Base-by-base conservation (phyloP, 2,113 vertebrate species). In the Python bivittatus region DNA sequence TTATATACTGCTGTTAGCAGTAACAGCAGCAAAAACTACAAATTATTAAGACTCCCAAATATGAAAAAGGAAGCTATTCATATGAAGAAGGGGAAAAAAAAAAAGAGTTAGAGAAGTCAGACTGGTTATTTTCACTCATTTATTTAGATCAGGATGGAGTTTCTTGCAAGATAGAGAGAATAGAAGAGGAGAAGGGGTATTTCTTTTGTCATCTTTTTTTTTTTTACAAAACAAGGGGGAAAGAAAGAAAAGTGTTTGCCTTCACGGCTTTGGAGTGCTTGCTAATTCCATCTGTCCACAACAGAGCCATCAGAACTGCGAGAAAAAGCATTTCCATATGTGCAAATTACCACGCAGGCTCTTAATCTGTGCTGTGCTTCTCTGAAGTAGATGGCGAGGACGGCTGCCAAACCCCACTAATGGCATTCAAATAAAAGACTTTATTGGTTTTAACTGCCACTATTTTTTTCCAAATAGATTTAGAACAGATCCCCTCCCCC, bases 201-300 rank as follows among this genome's bases (percentile, higher is more conserved):
- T 91, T 93, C 91, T 94, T 94, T 92, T 95, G 72, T 92, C 91
- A 89, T 89, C 56, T 61, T 91, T 79, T 95, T 97, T 61, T 91
- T 79, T 95, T 97, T 97, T 96, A 97, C 97, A n/a, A 10, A 25
- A 56, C 11, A 79, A 48, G 72, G 17, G 72, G 72, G 72, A 0
- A 1, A 79, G 72, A 91, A 91, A 91, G 88, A 92, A 95, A 98
- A 98, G 98, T 99, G 98, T 99, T 99, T 99, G 98, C 98, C 98
- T 99, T 99, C 98, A 98, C 98, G 98, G 98, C 98, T 99, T 99
- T 97, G 98, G 98, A 98, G 98, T 97, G 97, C 98, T 98, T 97
- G 97, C 98, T 98, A 98, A 99, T 99, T 99, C 99, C 99, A 99
- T 99, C 99, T 99, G 99, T 99, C 98, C 99, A 98, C 98, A 98